These are phyloP conservation scores for Phainopepla nitens DNA, from an alignment of 2,113 vertebrate genomes.

Conservation along the genomic window DNA sequence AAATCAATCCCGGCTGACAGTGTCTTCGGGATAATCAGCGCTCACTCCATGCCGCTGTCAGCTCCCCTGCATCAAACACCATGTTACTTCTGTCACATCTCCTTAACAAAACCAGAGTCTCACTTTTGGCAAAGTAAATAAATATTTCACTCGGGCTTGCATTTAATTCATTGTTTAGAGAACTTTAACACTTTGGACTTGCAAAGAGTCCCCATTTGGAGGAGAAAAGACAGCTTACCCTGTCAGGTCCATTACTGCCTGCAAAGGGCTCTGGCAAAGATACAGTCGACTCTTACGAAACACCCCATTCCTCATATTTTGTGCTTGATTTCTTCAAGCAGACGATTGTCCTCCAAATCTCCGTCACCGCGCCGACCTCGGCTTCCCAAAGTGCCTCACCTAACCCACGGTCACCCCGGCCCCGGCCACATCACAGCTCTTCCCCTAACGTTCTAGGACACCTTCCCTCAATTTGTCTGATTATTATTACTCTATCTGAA, in stretches of 20 bases:
- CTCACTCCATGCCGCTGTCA: constrained; percentile 85
- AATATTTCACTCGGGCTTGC: constrained; percentile 60
- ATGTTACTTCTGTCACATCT: constrained; percentile 81
- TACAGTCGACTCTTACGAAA: background rate
- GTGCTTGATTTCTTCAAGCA: background rate
- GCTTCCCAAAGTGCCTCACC: background rate
- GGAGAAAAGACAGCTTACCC: background rate
- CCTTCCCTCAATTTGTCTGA: constrained; percentile 62
- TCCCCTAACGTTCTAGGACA: constrained; percentile 24
- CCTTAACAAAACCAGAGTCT: constrained; percentile 75
- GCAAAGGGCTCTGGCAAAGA: background rate
- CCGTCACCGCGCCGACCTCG: background rate
- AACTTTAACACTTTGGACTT: constrained; percentile 46
- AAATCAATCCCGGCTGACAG: constrained; percentile 97
- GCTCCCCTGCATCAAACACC: constrained; percentile 74
- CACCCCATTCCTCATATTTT: background rate
- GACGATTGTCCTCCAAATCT: background rate
- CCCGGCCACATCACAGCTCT: background rate
- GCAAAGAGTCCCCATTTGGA: background rate
- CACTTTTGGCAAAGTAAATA: constrained; percentile 78
- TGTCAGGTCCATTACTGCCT: background rate
- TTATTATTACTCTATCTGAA: constrained; percentile 40
- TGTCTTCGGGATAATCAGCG: constrained; percentile 93
- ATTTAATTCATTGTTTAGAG: constrained; percentile 53
- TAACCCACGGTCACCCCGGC: background rate